Evolutionary conservation across 35 echinoderm and acorn worm genomes (phyloP).

Genomic region (Amphiura filiformis): DNA sequence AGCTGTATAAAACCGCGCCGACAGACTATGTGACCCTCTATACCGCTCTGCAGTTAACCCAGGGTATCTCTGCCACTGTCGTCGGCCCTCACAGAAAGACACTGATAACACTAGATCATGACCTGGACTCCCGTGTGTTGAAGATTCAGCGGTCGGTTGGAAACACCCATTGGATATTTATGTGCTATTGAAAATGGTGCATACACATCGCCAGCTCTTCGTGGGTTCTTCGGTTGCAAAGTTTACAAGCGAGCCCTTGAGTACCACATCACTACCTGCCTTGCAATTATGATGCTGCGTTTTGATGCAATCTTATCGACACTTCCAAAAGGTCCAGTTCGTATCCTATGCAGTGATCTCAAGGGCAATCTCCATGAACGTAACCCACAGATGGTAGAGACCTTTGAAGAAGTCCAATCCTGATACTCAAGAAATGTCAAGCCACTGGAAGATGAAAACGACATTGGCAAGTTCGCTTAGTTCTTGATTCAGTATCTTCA

Average conservation of each 20-base stretch:
- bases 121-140: conserved; percentile 29
- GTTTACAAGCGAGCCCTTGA: conserved; percentile 26
- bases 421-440: conserved; percentile 31
- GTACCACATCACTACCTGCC: conserved; percentile 32
- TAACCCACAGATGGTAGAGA: conserved; percentile 7
- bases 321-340: conserved; percentile 42
- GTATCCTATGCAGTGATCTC: conserved; percentile 1
- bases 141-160: conserved; percentile 32
- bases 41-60: conserved; percentile 28
- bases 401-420: conserved; percentile 18
- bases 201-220: conserved; percentile 52
- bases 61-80: conserved; percentile 27
- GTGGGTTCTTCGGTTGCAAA: conserved; percentile 40
- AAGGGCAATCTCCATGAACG: conserved; percentile 34
- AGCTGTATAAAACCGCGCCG: conserved; percentile 30
- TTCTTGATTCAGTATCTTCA: conserved; percentile 39
- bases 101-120: conserved; percentile 45
- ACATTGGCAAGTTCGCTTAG: conserved; percentile 39
- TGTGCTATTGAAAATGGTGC: conserved; percentile 50
- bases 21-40: conserved; percentile 37
- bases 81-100: conserved; percentile 33
- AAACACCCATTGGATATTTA: conserved; percentile 39
- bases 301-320: conserved; percentile 46
- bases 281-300: conserved; percentile 56
- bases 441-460: conserved; percentile 19